Evolutionary conservation across 1,140 invertebrate species (phyloP).

Genomic region (Lordiphosa mommai): DNA sequence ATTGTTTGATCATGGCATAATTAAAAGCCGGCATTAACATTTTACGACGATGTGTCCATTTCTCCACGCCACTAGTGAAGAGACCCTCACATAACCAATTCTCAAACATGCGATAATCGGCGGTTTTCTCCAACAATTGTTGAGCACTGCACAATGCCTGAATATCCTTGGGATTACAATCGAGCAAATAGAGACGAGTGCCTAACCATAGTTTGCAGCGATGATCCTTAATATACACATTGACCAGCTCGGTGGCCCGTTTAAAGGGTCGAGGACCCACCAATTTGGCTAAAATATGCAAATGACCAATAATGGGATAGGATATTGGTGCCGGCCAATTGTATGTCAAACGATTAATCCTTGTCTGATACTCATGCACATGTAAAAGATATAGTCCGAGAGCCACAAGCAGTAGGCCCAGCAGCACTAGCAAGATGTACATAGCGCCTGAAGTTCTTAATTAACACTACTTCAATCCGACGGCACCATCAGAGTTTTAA

Average conservation of each 20-base stretch:
- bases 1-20: slow-evolving; percentile 85
- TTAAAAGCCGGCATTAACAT: slow-evolving; percentile 93
- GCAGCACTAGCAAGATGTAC: slow-evolving; percentile 20
- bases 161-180: slow-evolving; percentile 64
- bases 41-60: slow-evolving; percentile 89
- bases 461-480: slow-evolving; percentile 20
- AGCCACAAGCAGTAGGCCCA: slow-evolving; percentile 8
- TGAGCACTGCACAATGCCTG: slow-evolving; percentile 52
- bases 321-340: slow-evolving; percentile 55
- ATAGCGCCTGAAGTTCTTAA: slow-evolving; percentile 23
- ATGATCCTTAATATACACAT: slow-evolving; percentile 42
- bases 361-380: slow-evolving; percentile 26
- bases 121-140: slow-evolving; percentile 81
- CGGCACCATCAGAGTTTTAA: slow-evolving; percentile 38
- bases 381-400: slow-evolving; percentile 24
- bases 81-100: slow-evolving; percentile 85
- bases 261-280: slow-evolving; percentile 38
- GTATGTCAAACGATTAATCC: slow-evolving; percentile 37
- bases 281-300: slow-evolving; percentile 44
- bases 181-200: slow-evolving; percentile 47
- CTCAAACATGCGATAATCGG: slow-evolving; percentile 81
- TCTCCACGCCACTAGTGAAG: slow-evolving; percentile 83
- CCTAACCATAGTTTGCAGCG: slow-evolving; percentile 60
- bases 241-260: slow-evolving; percentile 22
- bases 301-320: slow-evolving; percentile 43